Evolutionary conservation across 2,113 vertebrate species (phyloP), one percentile per base, ranked within the genome.

Genomic region (Dasyprocta punctata): DNA sequence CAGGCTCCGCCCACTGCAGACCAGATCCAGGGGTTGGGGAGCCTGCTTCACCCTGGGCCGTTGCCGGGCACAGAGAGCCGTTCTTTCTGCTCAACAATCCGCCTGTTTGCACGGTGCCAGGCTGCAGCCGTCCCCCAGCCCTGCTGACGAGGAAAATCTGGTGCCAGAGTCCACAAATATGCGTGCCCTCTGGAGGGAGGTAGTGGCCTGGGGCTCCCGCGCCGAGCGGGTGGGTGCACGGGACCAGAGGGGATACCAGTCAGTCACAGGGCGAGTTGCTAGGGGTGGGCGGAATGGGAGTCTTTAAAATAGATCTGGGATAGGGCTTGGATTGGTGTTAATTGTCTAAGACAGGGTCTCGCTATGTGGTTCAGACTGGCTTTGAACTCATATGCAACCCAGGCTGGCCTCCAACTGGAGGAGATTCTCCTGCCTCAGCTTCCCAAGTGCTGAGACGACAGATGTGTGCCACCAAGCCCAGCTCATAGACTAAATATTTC

Each of bases 141-240:
- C 95, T 90, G 97, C 96, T 97, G 95, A 98, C 20, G 3, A 80
- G 83, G 73, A 82, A 47, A 86, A 71, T 93, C 95, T 90, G 93
- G 93, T 93, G 97, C 95, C 97, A 97, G 95, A n/a, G 0, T 58
- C 90, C 75, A 61, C 96, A 97, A 82, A 94, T 77, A 93, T 78
- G 90, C 28, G 30, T 36, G 69, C 77, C 85, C 90, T 90, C 95
- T 47, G 69, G 85, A 94, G 92, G 86, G 61, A 65, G 81, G 87
- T 24, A 9, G 49, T 56, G 2, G 7, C 60, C 9, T 22, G 13
- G 86, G 82, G 24, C 49, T n/a, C 86, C 12, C 1, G 30, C 41
- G 13, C 20, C 1, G 1, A 73, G 91, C 1, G 73, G 86, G 71
- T 0, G 54, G 78, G 41, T 20, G 44, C 13, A 30, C 65, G 86